A percentile compares a stretch with the other conserved stretches of the same genome.
Evolutionary conservation across 2,888 invertebrate genomes (phyloP).

Genomic region (Halictus quadricinctus): DNA sequence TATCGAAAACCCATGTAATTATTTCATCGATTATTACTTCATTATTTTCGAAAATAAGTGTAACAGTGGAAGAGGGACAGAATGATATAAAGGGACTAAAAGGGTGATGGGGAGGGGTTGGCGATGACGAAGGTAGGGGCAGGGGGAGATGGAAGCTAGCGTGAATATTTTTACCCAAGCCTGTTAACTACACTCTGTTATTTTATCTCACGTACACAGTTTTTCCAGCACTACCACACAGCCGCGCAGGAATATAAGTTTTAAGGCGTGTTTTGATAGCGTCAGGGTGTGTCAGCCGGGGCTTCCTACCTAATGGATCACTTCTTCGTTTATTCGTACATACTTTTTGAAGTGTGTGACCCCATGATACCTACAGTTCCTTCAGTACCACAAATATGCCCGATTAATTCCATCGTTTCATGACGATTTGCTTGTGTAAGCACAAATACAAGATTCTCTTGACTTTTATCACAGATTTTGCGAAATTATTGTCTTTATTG

Average conservation of each 20-base stretch:
- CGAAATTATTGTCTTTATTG: too few relatives aligned
- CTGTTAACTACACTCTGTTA: constrained; percentile 80
- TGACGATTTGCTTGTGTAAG: background rate
- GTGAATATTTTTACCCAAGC: constrained; percentile 79
- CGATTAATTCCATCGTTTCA: constrained; percentile 23
- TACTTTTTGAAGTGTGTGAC: constrained; percentile 71
- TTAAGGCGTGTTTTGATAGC: constrained; percentile 81
- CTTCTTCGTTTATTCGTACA: constrained; percentile 73
- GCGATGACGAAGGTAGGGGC: constrained; percentile 19
- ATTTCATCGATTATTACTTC: background rate
- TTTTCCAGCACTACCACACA: constrained; percentile 72
- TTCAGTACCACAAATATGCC: constrained; percentile 19
- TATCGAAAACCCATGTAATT: background rate
- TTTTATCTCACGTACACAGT: constrained; percentile 78
- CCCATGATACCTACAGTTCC: constrained; percentile 66
- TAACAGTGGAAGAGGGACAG: constrained; percentile 11
- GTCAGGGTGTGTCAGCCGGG: constrained; percentile 79
- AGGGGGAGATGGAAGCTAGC: constrained; percentile 67
- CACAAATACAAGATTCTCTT: background rate
- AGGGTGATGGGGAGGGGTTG: background rate
- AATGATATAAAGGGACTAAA: constrained; percentile 27
- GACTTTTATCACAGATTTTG: background rate
- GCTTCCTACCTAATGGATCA: constrained; percentile 81
- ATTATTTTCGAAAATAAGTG: background rate
- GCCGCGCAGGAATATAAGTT: constrained; percentile 78